Evolutionary conservation across 2,888 invertebrate genomes (phyloP).

Genomic region (Craniophora ligustri): DNA sequence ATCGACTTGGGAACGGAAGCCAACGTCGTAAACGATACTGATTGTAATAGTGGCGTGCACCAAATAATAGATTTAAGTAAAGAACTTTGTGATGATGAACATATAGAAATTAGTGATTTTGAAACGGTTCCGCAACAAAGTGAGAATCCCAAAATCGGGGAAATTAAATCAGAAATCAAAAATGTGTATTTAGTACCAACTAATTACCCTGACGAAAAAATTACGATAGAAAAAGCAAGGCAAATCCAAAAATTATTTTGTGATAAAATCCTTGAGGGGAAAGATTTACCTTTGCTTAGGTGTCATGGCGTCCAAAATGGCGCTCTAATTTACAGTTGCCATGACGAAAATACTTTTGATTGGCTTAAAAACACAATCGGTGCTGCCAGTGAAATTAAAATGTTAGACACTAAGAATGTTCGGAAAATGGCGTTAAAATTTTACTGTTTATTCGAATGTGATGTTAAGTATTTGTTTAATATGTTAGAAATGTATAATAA

Average conservation of each 20-base stretch:
- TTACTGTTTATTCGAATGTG: constrained; percentile 54
- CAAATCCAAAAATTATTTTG: constrained; percentile 44
- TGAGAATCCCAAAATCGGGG: too few species aligned
- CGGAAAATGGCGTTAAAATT: constrained; percentile 57
- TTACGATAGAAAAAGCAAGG: constrained; percentile 28
- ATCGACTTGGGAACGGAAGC: neutral
- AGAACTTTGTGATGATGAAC: constrained; percentile 25
- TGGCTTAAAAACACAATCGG: constrained; percentile 54
- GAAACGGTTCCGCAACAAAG: too few species aligned
- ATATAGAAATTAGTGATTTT: neutral
- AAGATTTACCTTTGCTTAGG: constrained; percentile 63
- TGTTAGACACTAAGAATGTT: constrained; percentile 26
- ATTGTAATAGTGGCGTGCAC: constrained; percentile 3
- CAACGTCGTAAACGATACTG: neutral
- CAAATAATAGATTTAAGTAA: constrained; percentile 27
- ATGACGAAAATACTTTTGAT: constrained; percentile 56
- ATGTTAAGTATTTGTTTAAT: constrained; percentile 52
- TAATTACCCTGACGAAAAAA: constrained; percentile 39
- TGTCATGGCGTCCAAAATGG: constrained; percentile 70
- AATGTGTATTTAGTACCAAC: constrained; percentile 48
- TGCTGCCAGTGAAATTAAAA: constrained; percentile 39
- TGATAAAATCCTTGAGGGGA: constrained; percentile 48
- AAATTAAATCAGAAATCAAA: constrained; percentile 1
- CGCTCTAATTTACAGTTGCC: constrained; percentile 68
- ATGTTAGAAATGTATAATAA: constrained; percentile 66